Percentiles rank a stretch among this genome's conserved stretches.
Conservation (phyloP, 64 coral and sea anemone species). For the Platygyra sinensis region DNA sequence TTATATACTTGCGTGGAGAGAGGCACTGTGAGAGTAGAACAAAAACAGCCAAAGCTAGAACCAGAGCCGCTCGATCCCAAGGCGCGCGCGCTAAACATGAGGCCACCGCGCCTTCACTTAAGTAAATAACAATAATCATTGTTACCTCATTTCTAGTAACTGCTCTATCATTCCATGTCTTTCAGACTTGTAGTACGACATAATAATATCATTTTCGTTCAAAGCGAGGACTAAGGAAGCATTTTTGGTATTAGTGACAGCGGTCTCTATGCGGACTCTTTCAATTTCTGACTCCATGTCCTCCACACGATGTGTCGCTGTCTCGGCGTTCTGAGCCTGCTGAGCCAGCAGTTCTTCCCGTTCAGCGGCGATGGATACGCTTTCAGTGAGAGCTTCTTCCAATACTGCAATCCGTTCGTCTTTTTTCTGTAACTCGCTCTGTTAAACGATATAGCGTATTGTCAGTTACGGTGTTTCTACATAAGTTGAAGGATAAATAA, state of each 20-base stretch:
- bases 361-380: slow-evolving; percentile 91
- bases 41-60: no score
- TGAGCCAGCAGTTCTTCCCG: slow-evolving; percentile 86
- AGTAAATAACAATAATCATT: background rate
- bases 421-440: slow-evolving; percentile 79
- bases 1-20: no score
- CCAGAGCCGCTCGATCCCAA: no score
- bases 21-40: no score
- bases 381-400: slow-evolving; percentile 90
- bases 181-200: slow-evolving; percentile 94
- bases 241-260: slow-evolving; percentile 97
- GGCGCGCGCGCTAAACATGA: background rate
- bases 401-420: slow-evolving; percentile 88
- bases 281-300: slow-evolving; percentile 92
- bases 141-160: slow-evolving; percentile 94
- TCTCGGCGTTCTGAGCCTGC: slow-evolving; percentile 73
- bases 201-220: slow-evolving; percentile 87
- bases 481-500: no score
- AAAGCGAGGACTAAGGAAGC: slow-evolving; percentile 88
- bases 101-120: background rate
- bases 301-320: slow-evolving; percentile 72
- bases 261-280: slow-evolving; percentile 81
- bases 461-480: no score
- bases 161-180: slow-evolving; percentile 83
- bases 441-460: background rate